phyloP scores from a whole-genome alignment of 2,888 invertebrate species.

The Octonoba sinensis region DNA sequence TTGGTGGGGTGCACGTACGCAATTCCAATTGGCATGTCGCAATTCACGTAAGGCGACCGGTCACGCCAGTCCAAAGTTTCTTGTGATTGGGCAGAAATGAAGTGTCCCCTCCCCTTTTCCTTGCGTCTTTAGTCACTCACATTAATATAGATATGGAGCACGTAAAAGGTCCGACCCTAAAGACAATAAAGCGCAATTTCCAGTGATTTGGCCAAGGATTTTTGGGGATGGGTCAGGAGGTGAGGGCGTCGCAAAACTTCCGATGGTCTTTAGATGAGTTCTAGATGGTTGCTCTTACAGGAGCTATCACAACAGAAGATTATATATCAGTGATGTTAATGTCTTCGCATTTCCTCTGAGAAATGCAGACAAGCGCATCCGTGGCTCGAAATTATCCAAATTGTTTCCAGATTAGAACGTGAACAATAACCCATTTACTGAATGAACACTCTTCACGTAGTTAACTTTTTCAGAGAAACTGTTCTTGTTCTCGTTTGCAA shows the following conservation, averaged over 20 bases:
- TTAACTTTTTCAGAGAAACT: no score
- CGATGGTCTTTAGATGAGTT: no score
- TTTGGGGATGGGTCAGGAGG: constrained; percentile 47
- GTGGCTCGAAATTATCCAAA: no score
- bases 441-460: no score
- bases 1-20: constrained; percentile 8
- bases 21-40: constrained; percentile 34
- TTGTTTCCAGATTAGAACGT: no score
- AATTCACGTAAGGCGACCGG: constrained; percentile 34
- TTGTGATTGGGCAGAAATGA: constrained; percentile 43
- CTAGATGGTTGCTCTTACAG: no score
- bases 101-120: constrained; percentile 35
- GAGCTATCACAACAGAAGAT: no score
- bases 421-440: no score
- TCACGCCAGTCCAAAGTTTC: constrained; percentile 53
- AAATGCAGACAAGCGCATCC: no score
- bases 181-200: constrained; percentile 52
- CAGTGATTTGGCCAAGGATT: constrained; percentile 28
- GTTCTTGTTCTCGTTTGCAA: no score
- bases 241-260: neutral
- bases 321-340: no score
- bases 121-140: constrained; percentile 4
- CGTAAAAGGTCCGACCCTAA: constrained; percentile 18
- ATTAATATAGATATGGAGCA: constrained; percentile 39
- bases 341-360: no score